Conservation (phyloP, 1,140 invertebrate species). For the Eciton burchellii region DNA sequence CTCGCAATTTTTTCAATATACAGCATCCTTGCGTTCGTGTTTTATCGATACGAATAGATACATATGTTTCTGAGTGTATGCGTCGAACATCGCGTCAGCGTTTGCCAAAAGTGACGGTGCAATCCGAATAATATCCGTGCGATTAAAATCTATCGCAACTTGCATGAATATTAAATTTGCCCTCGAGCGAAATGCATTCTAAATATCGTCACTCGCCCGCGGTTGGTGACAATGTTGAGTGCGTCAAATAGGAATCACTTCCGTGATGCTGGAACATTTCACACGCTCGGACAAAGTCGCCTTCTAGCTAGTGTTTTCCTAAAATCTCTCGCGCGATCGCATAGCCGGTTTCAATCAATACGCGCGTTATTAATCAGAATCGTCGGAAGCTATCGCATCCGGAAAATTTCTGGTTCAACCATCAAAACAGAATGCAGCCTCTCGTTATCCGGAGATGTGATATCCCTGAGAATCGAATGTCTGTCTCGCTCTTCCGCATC, state of each 20-base stretch:
- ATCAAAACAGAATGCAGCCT: slow-evolving; percentile 46
- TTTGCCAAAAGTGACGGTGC: neutral
- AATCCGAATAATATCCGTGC: neutral
- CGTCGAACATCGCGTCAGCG: neutral
- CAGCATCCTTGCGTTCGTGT: neutral
- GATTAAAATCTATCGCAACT: slow-evolving; percentile 5
- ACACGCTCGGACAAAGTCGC: neutral
- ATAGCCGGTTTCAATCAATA: slow-evolving; percentile 14
- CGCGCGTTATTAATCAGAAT: slow-evolving; percentile 26
- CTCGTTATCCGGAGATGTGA: neutral
- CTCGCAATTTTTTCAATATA: slow-evolving; percentile 7
- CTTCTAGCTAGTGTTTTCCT: neutral
- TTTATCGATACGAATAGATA: neutral
- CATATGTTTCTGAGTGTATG: neutral
- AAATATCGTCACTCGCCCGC: neutral
- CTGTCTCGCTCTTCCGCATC: neutral
- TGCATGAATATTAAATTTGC: slow-evolving; percentile 38
- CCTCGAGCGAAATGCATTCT: neutral
- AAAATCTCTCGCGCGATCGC: slow-evolving; percentile 1
- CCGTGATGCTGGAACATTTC: slow-evolving; percentile 2
- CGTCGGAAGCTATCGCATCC: neutral
- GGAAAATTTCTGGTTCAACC: slow-evolving; percentile 43
- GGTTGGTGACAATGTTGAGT: neutral
- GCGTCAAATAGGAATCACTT: neutral
- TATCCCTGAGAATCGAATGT: slow-evolving; percentile 37